A percentile compares a stretch with the other conserved stretches of the same genome.
These are phyloP conservation scores for Meganola albula DNA, from an alignment of 2,888 invertebrate species.

Conservation along the genomic window DNA sequence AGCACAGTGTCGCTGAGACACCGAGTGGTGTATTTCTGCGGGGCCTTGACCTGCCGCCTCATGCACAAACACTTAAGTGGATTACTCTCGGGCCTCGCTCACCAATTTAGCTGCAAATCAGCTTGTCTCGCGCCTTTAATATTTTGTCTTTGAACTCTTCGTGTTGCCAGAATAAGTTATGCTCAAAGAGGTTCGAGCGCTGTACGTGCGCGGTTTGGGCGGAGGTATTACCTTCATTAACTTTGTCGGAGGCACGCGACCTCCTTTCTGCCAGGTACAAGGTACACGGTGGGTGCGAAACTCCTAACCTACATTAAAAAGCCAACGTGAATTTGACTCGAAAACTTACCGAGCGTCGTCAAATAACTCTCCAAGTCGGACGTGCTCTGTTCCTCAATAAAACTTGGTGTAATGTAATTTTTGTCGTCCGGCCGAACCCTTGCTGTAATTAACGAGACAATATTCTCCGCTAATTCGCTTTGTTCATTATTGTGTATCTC, in stretches of 20 bases:
- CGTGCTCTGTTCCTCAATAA: too few species aligned
- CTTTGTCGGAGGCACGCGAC: background rate
- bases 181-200: too few species aligned
- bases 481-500: slow-evolving; percentile 14
- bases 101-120: slow-evolving; percentile 24
- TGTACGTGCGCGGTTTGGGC: too few species aligned
- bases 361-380: too few species aligned
- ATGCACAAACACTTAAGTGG: slow-evolving; percentile 17
- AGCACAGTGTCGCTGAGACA: background rate
- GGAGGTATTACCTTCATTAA: too few species aligned
- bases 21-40: slow-evolving; percentile 21
- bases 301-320: too few species aligned
- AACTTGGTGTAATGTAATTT: slow-evolving; percentile 14
- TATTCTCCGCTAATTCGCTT: slow-evolving; percentile 4
- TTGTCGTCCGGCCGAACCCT: slow-evolving; percentile 5
- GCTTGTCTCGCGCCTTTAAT: slow-evolving; percentile 5
- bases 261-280: background rate
- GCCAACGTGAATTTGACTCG: too few species aligned
- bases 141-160: slow-evolving; percentile 4
- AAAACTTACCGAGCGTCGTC: too few species aligned
- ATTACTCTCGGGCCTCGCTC: slow-evolving; percentile 12
- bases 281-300: too few species aligned
- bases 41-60: slow-evolving; percentile 31
- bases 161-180: slow-evolving; percentile 2
- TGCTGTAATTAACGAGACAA: slow-evolving; percentile 9